Evolutionary conservation across 1,140 invertebrate species (phyloP), one percentile per base, ranked within the genome.

Genomic region (Pogonognathellus flavescens): DNA sequence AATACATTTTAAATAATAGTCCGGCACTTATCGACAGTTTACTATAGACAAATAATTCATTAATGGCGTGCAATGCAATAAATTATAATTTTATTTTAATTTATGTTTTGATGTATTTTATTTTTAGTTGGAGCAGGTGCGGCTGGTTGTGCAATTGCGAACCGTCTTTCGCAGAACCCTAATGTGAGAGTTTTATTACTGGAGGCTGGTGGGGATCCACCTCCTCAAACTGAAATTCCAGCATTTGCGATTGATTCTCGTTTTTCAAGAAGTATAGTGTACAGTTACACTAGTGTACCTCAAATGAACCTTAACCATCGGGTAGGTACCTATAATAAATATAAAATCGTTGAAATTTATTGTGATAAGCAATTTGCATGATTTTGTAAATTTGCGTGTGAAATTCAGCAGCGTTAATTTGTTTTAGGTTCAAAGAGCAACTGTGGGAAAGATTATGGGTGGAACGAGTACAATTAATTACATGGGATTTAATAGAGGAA

Each of bases 401-500:
- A n/a, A n/a, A n/a, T n/a, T n/a, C n/a, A n/a, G n/a, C n/a, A n/a
- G n/a, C n/a, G n/a, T n/a, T n/a, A n/a, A n/a, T n/a, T n/a, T n/a
- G n/a, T n/a, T n/a, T 13, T 22, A 83, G 82, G 41, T 60, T 5
- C 59, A 62, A 8, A 66, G 18, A 10, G 85, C n/a, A 22, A 41
- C 49, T 7, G 81, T 6, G 66, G 91, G 91, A 7, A 91, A 91
- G 85, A 91, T 91, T 52, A 85, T 92, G 88, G 94, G 93, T 22
- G 94, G 94, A 8, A 91, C 91, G 18, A 93, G 92, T 8, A 91
- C 92, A 1, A 90, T 95, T 11, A 94, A 95, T 89, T 93, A 91
- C 52, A 93, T 95, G 93, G 90, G 93, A 1, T 94, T 94, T 88
- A 91, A 93, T 1, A 90, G 94, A 84, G 94, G 94, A 2, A 92